A percentile compares a stretch with the other conserved stretches of the same genome.
Conservation (phyloP, 2,797 vertebrate species). For the Spinibarbus caldwelli region DNA sequence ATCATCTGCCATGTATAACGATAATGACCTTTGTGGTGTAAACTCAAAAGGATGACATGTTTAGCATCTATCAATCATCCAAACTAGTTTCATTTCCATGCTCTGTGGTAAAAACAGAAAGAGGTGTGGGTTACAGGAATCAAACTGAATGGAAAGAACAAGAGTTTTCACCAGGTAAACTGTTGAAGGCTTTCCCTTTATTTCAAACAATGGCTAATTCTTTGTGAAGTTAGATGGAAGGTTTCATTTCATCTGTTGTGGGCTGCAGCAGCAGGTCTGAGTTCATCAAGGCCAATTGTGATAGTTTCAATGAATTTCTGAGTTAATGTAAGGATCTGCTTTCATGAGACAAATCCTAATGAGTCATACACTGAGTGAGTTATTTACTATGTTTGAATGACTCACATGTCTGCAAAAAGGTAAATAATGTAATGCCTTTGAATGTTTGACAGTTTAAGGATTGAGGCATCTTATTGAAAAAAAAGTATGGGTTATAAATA, state of each 20-base stretch:
- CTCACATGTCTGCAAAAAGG: not conserved
- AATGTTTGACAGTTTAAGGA: not conserved
- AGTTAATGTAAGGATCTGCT: not conserved
- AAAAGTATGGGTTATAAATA: no score
- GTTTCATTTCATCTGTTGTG: conserved; percentile 26
- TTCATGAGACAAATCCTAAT: not conserved
- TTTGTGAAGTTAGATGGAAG: not conserved
- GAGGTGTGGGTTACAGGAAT: conserved; percentile 58
- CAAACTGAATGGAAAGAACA: conserved; percentile 25
- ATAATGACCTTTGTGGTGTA: conserved; percentile 8
- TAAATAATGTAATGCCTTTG: not conserved
- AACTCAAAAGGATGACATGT: not conserved
- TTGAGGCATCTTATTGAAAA: not conserved
- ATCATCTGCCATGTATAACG: not conserved
- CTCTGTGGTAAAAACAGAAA: conserved; percentile 32
- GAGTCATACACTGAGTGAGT: not conserved
- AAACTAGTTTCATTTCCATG: conserved; percentile 54
- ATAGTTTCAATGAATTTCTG: not conserved
- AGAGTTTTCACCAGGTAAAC: conserved; percentile 20
- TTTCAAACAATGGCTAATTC: conserved; percentile 1
- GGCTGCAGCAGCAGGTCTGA: not conserved
- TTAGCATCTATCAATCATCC: not conserved
- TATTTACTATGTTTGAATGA: conserved; percentile 13
- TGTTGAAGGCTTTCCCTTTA: conserved; percentile 4
- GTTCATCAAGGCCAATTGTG: not conserved